Evolutionary conservation across 2,888 invertebrate genomes (phyloP), one percentile per base, ranked within the genome.

Genomic region (Drosophila melanosoma): DNA sequence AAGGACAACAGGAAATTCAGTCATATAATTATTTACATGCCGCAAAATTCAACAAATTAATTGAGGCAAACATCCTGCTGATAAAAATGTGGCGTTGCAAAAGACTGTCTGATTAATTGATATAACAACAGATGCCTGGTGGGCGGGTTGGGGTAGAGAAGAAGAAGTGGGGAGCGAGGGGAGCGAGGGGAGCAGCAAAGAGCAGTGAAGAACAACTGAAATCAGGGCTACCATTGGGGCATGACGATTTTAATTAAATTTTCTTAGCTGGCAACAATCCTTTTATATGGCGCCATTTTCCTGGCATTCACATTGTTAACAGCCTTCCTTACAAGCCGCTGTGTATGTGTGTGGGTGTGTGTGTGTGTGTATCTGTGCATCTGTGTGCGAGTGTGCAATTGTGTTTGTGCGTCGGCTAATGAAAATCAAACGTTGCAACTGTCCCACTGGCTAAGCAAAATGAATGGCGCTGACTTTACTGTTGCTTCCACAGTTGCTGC

Each of bases 31-130:
- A 87, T 87, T 82, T 81, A 72, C 74, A 69, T 63, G 53, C 79
- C 65, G 74, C 81, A 64, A 70, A 69, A 82, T 76, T 71, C 83
- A 85, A 59, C 68, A 80, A 89, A 87, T 89, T 87, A 85, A 74
- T 81, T 89, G 83, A 81, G 65, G 89, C 83, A 79, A 65, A 90
- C 91, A 88, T 90, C 90, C 90, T 74, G 66, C 67, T 72, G 90
- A 90, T 86, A 90, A 79, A 79, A 73, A 53, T 68, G 42, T 45
- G 23, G 29, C 42, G 5, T n/a, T 62, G 65, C 53, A 57, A 54
- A 40, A 42, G 42, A 49, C 40, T 57, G 51, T 57, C 66, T 81
- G 87, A 83, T 78, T 81, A 88, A 88, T 86, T 69, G 83, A 61
- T 38, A 66, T 20, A 53, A 53, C 53, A 45, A 45, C 45, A 45